Evolutionary conservation across 2,888 invertebrate genomes (phyloP), one percentile per base, ranked within the genome.

Genomic region (Psococerastis gibbosa): DNA sequence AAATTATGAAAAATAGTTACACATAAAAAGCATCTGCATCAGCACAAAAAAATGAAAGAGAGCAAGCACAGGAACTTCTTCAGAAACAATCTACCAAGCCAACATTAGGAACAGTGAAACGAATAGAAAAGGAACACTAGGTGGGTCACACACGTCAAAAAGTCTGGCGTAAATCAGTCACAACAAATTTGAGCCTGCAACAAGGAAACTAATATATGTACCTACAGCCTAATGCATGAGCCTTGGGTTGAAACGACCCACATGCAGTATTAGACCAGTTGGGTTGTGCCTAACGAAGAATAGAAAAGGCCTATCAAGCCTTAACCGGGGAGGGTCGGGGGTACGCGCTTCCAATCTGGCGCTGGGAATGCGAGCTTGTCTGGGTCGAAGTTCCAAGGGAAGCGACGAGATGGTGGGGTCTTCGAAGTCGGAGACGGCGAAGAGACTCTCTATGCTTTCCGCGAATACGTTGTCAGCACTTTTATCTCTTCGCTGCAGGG

Each of bases 261-360:
- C 82, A 58, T 83, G 83, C 43, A 89, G 65, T 54, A 89, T 81
- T 66, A 88, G 73, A 47, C 88, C 88, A n/a, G 87, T 80, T 2
- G 87, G 88, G 61, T 88, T 88, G 61, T 89, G 88, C 56, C 88
- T 70, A 11, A 88, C 82, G 53, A 85, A 80, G 60, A 82, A 89
- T 20, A 89, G 66, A 68, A 89, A 89, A 1, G 88, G 88, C 56
- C 85, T 70, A 54, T 89, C 87, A 57, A 85, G 79, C 53, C 81
- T 75, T 56, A 89, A 66, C 56, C 85, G 68, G 3, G 79, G 81
- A 15, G 68, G 65, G 42, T 81, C 75, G 8, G 55, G 52, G 15
- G 52, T 27, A 22, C 57, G 23, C 16, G 52, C 35, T 20, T 22
- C 38, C 3, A 20, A 22, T 17, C 38, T 38, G 2, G 22, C 41